These are phyloP conservation scores for Semotilus atromaculatus DNA, from an alignment of 2,797 vertebrate species.

Conservation along the genomic window DNA sequence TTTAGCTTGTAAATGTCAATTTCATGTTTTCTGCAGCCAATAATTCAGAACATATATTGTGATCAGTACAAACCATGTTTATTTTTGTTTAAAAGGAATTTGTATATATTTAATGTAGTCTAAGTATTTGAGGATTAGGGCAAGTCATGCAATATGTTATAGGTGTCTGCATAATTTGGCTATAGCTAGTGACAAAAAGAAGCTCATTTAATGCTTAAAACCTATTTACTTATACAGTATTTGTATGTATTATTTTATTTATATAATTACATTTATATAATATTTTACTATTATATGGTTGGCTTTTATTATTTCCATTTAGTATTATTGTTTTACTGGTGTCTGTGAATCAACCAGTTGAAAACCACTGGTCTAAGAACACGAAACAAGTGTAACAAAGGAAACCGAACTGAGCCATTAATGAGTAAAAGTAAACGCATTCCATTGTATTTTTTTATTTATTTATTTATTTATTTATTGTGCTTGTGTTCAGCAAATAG, in stretches of 20 bases:
- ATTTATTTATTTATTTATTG: no score
- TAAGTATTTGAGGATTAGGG: not conserved
- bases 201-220: not conserved
- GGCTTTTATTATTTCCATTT: not conserved
- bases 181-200: not conserved
- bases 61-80: not conserved
- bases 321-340: not conserved
- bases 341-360: not conserved
- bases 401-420: not conserved
- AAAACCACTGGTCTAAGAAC: not conserved
- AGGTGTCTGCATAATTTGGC: not conserved
- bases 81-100: not conserved
- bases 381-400: not conserved
- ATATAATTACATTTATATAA: not conserved
- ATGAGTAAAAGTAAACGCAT: slow-evolving; percentile 4
- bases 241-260: not conserved
- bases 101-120: not conserved
- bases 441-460: not conserved
- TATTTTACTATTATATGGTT: not conserved
- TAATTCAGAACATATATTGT: not conserved
- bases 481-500: not conserved
- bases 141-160: not conserved
- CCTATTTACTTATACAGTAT: not conserved
- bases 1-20: not conserved
- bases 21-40: not conserved